These are phyloP conservation scores for Copsychus sechellarum DNA, from an alignment of 2,113 vertebrate genomes.

Conservation along the genomic window DNA sequence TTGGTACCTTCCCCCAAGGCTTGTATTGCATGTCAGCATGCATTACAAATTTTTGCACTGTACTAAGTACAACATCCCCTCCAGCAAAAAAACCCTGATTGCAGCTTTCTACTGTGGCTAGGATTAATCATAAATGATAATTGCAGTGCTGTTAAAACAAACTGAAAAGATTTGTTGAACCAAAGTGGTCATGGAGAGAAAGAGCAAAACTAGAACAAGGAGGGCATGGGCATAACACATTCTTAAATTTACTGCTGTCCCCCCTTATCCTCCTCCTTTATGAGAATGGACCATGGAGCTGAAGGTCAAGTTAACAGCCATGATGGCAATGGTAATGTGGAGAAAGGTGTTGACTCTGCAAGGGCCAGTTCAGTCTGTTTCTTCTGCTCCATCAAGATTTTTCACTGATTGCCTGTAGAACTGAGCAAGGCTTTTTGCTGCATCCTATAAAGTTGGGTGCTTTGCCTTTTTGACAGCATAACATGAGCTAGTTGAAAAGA, in stretches of 20 bases:
- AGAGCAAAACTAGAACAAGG: neutral
- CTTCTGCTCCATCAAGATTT: neutral
- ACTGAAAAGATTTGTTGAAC: neutral
- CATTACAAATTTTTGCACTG: neutral
- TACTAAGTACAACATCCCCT: neutral
- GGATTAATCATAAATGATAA: neutral
- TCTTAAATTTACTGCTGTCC: neutral
- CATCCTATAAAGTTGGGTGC: neutral
- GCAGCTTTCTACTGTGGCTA: neutral
- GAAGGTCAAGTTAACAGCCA: neutral
- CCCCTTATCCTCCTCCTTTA: fast-evolving
- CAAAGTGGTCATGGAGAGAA: neutral
- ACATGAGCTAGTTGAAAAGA: neutral
- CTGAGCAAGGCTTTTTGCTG: neutral
- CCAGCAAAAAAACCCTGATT: neutral
- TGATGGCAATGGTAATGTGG: neutral
- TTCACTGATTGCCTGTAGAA: neutral
- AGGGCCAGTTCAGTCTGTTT: neutral
- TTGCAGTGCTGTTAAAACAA: neutral
- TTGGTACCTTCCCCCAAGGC: neutral
- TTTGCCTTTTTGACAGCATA: neutral
- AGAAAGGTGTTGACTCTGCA: neutral
- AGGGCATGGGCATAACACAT: neutral
- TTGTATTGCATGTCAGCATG: neutral
- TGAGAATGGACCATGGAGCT: neutral